Evolutionary conservation across 2,113 vertebrate species (phyloP).

Genomic region (Leptobrachium ailaonicum): DNA sequence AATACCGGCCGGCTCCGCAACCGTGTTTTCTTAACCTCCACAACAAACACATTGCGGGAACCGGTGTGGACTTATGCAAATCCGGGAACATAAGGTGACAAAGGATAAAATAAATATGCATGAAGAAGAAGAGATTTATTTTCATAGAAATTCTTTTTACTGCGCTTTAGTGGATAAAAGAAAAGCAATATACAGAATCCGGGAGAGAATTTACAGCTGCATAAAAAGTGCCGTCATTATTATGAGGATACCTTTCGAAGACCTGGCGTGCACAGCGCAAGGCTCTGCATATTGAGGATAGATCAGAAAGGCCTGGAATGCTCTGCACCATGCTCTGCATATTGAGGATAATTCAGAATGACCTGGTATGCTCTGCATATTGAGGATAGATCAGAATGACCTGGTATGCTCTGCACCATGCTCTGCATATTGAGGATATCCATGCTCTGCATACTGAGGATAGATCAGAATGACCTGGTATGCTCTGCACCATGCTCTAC

Average conservation of each 20-base stretch:
- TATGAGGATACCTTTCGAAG: background rate
- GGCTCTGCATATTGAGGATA: too few species aligned
- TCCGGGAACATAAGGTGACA: background rate
- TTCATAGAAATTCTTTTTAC: background rate
- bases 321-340: too few species aligned
- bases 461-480: too few species aligned
- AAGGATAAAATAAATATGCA: background rate
- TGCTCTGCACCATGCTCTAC: too few species aligned
- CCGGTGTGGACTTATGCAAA: background rate
- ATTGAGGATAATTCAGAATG: too few species aligned
- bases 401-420: too few species aligned
- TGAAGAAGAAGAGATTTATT: background rate
- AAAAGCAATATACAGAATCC: background rate
- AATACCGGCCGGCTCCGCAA: background rate
- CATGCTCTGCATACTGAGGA: too few species aligned
- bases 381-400: too few species aligned
- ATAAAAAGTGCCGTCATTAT: background rate
- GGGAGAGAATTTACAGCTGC: background rate
- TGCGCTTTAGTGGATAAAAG: background rate
- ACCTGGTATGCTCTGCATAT: too few species aligned
- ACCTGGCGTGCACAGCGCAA: too few species aligned
- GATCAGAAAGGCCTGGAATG: too few species aligned
- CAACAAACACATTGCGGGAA: background rate
- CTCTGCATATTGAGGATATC: too few species aligned
- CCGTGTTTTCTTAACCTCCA: background rate